Percentiles rank a stretch among this genome's conserved stretches.
These are phyloP conservation scores for Sebastes cheni DNA, from an alignment of 2,797 vertebrate species.

Conservation along the genomic window DNA sequence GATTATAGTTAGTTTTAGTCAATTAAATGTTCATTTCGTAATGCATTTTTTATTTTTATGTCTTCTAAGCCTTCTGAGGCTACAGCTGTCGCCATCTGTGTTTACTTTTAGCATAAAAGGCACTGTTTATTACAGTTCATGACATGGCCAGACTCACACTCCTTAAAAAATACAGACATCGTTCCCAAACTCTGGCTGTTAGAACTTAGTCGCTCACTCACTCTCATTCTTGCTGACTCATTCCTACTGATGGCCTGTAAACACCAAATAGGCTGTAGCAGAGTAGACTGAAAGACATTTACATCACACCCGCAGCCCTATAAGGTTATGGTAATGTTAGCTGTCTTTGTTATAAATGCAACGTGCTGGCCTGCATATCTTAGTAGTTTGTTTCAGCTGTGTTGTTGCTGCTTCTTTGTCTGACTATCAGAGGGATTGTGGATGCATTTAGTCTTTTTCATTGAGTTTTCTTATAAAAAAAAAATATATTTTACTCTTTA, in stretches of 20 bases:
- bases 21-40: not conserved
- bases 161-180: not conserved
- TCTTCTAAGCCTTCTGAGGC: not conserved
- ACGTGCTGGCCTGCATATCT: not conserved
- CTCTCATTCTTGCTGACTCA: not conserved
- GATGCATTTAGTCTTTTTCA: not conserved
- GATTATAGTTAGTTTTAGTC: not conserved
- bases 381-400: not conserved
- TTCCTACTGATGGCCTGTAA: not conserved
- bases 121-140: not conserved
- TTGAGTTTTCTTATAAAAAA: too few species aligned
- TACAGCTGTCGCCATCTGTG: accelerated
- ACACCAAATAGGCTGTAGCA: not conserved
- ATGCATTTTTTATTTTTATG: not conserved
- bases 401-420: not conserved
- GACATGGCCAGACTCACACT: not conserved
- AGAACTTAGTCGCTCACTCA: not conserved
- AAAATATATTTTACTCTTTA: too few species aligned
- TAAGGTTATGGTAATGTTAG: not conserved
- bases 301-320: not conserved
- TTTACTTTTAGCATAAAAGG: not conserved
- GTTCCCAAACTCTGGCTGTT: not conserved
- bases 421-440: not conserved
- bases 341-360: not conserved
- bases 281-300: not conserved